Evolutionary conservation across 2,113 vertebrate species (phyloP).

Genomic region (Hystrix cristata): DNA sequence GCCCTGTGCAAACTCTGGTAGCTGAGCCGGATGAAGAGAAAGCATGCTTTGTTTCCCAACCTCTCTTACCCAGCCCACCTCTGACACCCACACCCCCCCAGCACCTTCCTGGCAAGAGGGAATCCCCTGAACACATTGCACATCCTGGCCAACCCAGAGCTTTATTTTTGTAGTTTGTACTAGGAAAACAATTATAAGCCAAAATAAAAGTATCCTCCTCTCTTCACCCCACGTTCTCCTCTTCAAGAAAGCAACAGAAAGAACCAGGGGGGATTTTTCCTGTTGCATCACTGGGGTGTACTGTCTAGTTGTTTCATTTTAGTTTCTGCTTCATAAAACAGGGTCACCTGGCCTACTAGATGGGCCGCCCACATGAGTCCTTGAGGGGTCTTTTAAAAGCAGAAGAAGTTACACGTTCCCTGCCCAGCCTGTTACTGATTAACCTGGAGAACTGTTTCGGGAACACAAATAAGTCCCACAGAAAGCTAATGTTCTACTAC

Average conservation of each 20-base stretch:
- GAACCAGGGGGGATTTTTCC: not conserved
- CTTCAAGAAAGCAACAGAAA: slow-evolving; percentile 1
- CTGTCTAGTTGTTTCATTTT: not conserved
- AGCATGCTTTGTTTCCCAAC: not conserved
- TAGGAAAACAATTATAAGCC: not conserved
- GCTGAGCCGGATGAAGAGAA: not conserved
- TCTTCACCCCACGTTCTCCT: not conserved
- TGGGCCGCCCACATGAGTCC: not conserved
- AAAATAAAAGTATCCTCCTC: not conserved
- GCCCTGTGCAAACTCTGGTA: not conserved
- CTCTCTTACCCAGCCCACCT: not conserved
- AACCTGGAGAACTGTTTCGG: slow-evolving; percentile 32
- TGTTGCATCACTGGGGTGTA: not conserved
- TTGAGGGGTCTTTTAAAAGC: not conserved
- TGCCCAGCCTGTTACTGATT: not conserved
- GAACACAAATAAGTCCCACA: not conserved
- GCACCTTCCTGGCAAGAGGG: not conserved
- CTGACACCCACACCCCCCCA: not conserved
- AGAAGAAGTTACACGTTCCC: no score
- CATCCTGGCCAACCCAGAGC: not conserved
- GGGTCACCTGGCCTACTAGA: not conserved
- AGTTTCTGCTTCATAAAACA: not conserved
- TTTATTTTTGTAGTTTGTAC: slow-evolving; percentile 3
- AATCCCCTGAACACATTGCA: not conserved
- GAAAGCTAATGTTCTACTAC: not conserved